A percentile compares a stretch with the other conserved stretches of the same genome.
Conservation (phyloP, 2,888 invertebrate species). For the Caradrina clavipalpis region DNA sequence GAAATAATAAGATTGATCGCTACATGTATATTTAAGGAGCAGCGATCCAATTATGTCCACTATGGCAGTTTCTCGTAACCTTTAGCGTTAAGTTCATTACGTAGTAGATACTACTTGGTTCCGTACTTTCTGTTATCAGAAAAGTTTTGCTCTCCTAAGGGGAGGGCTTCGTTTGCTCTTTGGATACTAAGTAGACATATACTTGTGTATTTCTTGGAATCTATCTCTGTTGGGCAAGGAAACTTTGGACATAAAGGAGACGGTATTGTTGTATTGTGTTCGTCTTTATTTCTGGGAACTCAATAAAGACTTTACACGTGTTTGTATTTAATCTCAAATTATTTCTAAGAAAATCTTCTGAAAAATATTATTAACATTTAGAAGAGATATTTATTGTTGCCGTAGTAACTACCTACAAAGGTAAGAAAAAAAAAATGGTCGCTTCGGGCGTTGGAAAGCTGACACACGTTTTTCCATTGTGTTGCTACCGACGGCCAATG, state of each 20-base stretch:
- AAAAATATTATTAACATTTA: neutral
- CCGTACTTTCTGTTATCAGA: constrained; percentile 75
- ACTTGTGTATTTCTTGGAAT: constrained; percentile 28
- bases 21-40: constrained; percentile 65
- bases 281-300: neutral
- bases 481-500: neutral
- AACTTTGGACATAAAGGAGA: constrained; percentile 2
- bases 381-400: neutral
- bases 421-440: neutral
- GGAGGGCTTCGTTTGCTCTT: constrained; percentile 41
- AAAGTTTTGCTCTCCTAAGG: constrained; percentile 71
- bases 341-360: neutral
- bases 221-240: neutral
- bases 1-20: constrained; percentile 55
- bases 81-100: constrained; percentile 76
- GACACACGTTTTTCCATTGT: neutral
- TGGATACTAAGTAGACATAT: constrained; percentile 37
- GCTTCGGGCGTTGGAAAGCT: neutral
- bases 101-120: constrained; percentile 71
- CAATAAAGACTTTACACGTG: neutral
- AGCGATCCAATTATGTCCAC: constrained; percentile 76
- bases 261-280: neutral
- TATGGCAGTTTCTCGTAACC: constrained; percentile 68
- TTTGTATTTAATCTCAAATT: neutral
- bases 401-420: neutral